phyloP scores from a whole-genome alignment of 2,797 vertebrate genomes.

The Hirundo rustica region DNA sequence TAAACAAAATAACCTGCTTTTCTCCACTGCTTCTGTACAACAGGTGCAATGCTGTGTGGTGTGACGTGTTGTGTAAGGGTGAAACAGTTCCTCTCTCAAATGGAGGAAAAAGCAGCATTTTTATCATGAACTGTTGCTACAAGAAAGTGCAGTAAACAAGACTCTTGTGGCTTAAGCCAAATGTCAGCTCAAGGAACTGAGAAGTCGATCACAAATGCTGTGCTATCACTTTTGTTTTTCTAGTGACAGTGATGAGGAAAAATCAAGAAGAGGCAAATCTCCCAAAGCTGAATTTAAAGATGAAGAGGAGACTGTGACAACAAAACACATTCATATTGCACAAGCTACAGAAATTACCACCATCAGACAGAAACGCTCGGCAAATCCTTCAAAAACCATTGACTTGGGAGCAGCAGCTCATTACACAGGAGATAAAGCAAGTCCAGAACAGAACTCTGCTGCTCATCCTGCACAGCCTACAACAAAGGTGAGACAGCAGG shows the following conservation, averaged over 20 bases:
- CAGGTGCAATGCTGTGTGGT: neutral
- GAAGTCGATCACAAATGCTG: neutral
- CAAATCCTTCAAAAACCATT: constrained; percentile 90
- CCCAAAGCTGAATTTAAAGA: constrained; percentile 91
- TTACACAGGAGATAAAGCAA: constrained; percentile 89
- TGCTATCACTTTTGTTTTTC: constrained; percentile 61
- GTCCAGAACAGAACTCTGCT: constrained; percentile 78
- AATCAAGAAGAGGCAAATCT: constrained; percentile 84
- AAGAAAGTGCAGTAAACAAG: neutral
- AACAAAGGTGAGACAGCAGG: constrained; percentile 78
- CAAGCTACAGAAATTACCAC: constrained; percentile 94
- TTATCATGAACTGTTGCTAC: neutral
- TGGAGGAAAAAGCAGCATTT: neutral
- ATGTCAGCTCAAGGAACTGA: neutral
- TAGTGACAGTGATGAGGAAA: constrained; percentile 91
- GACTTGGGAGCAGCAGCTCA: constrained; percentile 94
- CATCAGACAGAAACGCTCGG: constrained; percentile 89
- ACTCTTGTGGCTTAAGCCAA: neutral
- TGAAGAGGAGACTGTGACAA: constrained; percentile 93
- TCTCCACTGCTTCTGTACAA: neutral
- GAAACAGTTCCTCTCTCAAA: neutral
- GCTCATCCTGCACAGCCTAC: constrained; percentile 68
- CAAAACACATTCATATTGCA: constrained; percentile 92
- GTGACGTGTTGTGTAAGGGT: neutral
- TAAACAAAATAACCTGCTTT: constrained; percentile 7